Percentiles rank a stretch among this genome's conserved stretches.
Conservation (phyloP, 2,797 vertebrate genomes). For the Chrysocyon brachyurus region DNA sequence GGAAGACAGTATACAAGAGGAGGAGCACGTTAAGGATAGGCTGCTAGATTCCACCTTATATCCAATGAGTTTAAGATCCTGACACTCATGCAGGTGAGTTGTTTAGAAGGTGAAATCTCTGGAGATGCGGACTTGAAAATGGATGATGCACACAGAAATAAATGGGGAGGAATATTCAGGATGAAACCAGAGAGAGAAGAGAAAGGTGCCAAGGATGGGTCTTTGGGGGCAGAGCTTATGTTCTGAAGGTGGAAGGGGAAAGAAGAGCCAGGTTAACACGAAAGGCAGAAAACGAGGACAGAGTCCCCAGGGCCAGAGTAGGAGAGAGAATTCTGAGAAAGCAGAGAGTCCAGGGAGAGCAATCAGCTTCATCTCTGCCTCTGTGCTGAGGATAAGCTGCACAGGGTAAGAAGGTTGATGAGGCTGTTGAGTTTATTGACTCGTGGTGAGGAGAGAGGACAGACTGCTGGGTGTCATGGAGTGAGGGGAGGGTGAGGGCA, state of each 20-base stretch:
- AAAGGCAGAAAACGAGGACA: background rate
- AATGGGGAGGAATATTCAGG: background rate
- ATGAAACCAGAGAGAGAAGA: background rate
- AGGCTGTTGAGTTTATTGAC: conserved; percentile 22
- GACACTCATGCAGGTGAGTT: background rate
- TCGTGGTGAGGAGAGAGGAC: background rate
- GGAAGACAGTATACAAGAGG: background rate
- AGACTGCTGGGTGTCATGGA: conserved; percentile 6
- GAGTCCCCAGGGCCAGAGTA: background rate
- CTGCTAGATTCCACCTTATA: background rate
- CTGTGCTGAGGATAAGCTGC: background rate
- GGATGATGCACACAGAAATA: background rate
- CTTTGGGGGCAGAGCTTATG: background rate
- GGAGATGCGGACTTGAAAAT: background rate
- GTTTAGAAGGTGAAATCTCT: background rate
- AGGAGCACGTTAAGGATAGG: background rate
- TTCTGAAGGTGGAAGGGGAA: background rate
- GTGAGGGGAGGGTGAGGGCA: background rate
- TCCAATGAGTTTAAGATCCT: background rate
- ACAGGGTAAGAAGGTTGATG: background rate
- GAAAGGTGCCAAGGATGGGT: accelerated
- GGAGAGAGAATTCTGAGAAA: background rate
- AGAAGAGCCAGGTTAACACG: too few species aligned
- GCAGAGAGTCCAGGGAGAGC: background rate
- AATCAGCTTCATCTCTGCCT: background rate